Base-by-base conservation (phyloP, 2,888 invertebrate genomes). In the Megaustenia siamemsis region DNA sequence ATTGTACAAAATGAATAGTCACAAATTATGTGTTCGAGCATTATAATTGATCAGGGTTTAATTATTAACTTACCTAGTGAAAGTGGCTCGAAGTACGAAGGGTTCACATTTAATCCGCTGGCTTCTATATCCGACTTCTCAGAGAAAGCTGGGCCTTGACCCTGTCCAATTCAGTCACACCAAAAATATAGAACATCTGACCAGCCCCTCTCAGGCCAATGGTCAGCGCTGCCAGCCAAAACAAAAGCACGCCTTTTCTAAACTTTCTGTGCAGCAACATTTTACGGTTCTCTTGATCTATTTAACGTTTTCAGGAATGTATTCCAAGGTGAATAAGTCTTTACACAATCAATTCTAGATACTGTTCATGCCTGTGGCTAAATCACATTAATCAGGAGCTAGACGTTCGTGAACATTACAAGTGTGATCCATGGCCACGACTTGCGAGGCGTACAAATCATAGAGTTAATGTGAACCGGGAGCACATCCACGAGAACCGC, bases 171-270 rank as follows among this genome's bases (percentile, higher is more conserved):
- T 45, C 28, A 3, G 10, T n/a, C 28, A 43, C 60, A 73, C 49
- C 69, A 49, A 80, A 43, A 21, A 80, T 38, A 24, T 38, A 69
- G 24, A 80, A 38, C 32, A 80, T 38, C n/a, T 82, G 71, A 35
- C 82, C 66, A 21, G 82, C 82, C 12, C 82, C 82, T 24, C 75
- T 63, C 38, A 82, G 76, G 49, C 82, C 82, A 76, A 82, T 28
- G 68, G 66, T 66, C 76, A 82, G n/a, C 1, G 66, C 82, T 21
- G 28, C 82, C n/a, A 76, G 28, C 82, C 82, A 82, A 40, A 82
- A 21, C 49, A 82, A 21, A 0, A 76, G 18, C 15, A 76, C 76
- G n/a, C 82, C 63, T 15, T 45, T 53, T 12, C n/a, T 75, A 28
- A 66, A 76, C 21, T 32, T 43, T 38, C 66, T 43, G 10, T 45